These are phyloP conservation scores for Sebastes schlegelii DNA, from an alignment of 2,113 vertebrate species.

Conservation along the genomic window DNA sequence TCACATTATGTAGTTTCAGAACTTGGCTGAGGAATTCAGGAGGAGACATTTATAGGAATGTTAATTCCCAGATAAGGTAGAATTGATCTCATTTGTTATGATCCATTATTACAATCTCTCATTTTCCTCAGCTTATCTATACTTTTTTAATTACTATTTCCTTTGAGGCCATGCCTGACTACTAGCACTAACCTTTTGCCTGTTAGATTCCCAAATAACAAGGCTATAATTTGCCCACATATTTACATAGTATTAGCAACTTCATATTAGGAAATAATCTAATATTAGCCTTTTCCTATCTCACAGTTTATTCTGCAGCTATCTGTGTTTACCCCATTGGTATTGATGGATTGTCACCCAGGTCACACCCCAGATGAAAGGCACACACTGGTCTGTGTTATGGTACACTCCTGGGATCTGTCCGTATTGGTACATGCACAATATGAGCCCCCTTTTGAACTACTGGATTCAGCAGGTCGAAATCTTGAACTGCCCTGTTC, in stretches of 20 bases:
- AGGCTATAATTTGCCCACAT: neutral
- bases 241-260: constrained; percentile 2
- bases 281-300: neutral
- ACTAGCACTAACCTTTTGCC: neutral
- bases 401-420: constrained; percentile 23
- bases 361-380: constrained; percentile 10
- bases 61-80: neutral
- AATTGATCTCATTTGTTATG: constrained; percentile 8
- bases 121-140: constrained; percentile 5
- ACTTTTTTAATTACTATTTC: neutral
- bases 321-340: constrained; percentile 18
- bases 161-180: neutral
- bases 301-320: constrained; percentile 8
- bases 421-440: constrained; percentile 40
- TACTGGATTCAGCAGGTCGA: constrained; percentile 17
- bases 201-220: neutral
- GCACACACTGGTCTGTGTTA: constrained; percentile 10
- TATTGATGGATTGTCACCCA: constrained; percentile 22
- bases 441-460: constrained; percentile 24
- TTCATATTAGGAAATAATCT: constrained; percentile 4
- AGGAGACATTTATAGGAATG: neutral
- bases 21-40: neutral
- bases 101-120: neutral
- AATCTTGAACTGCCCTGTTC: constrained; percentile 46
- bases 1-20: neutral